Percentiles rank a stretch among this genome's conserved stretches.
phyloP scores from a whole-genome alignment of 2,797 vertebrate species.

The Clangula hyemalis region DNA sequence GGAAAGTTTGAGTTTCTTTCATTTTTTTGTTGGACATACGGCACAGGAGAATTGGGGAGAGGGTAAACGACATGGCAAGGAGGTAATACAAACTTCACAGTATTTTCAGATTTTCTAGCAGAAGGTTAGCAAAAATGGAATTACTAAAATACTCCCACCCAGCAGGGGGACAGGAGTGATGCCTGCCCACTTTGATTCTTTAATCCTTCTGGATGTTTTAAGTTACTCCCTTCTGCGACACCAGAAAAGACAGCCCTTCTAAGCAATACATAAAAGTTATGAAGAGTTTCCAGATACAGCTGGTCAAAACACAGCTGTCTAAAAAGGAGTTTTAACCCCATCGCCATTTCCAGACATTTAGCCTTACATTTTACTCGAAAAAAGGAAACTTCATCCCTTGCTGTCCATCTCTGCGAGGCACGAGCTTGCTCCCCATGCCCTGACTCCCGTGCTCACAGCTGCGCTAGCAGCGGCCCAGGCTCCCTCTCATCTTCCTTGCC shows the following conservation, averaged over 20 bases:
- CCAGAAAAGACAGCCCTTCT: neutral
- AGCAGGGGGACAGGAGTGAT: neutral
- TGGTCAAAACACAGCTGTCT: neutral
- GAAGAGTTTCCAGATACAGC: neutral
- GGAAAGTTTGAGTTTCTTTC: neutral
- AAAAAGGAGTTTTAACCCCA: neutral
- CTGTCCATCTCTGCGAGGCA: neutral
- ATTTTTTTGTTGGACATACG: neutral
- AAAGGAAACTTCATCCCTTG: neutral
- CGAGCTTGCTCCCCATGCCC: neutral
- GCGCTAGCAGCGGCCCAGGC: neutral
- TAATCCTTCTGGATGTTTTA: neutral
- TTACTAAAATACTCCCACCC: neutral
- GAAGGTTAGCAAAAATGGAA: neutral
- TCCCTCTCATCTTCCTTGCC: accelerated
- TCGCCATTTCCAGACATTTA: neutral
- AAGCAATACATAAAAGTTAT: neutral
- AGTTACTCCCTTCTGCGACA: neutral
- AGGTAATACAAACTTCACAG: neutral
- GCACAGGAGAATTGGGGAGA: neutral
- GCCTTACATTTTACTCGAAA: neutral
- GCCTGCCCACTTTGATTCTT: neutral
- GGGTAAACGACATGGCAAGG: neutral
- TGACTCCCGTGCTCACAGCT: neutral
- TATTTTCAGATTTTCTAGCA: neutral